These are phyloP conservation scores for Tetranychus truncatus DNA, from an alignment of 2,888 invertebrate genomes.

Conservation along the genomic window DNA sequence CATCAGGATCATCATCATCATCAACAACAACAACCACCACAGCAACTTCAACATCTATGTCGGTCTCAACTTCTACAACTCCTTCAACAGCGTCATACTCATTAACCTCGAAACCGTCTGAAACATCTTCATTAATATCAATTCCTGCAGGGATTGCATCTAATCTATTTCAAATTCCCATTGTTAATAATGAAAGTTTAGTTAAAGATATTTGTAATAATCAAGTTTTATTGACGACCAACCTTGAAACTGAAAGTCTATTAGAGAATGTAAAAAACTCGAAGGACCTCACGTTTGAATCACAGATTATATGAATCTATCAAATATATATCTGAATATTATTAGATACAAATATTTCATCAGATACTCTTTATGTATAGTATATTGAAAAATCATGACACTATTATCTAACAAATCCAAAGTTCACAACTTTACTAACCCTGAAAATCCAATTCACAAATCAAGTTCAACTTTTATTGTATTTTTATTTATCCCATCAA, in stretches of 20 bases:
- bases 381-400: no score
- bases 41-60: neutral
- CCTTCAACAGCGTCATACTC: neutral
- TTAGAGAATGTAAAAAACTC: neutral
- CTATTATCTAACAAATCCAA: no score
- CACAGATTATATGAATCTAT: neutral
- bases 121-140: neutral
- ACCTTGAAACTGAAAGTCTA: neutral
- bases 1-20: neutral
- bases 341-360: no score
- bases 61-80: neutral
- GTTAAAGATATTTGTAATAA: neutral
- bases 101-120: neutral
- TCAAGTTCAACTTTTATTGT: no score
- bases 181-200: neutral
- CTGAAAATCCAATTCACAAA: no score
- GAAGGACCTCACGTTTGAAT: neutral
- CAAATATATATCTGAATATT: no score
- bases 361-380: no score
- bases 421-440: no score
- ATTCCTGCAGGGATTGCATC: neutral
- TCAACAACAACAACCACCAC: neutral
- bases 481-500: no score
- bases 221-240: slow-evolving; percentile 3
- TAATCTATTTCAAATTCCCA: slow-evolving; percentile 3